These are phyloP conservation scores for Clostera curtula DNA, from an alignment of 2,888 invertebrate genomes.

Conservation along the genomic window DNA sequence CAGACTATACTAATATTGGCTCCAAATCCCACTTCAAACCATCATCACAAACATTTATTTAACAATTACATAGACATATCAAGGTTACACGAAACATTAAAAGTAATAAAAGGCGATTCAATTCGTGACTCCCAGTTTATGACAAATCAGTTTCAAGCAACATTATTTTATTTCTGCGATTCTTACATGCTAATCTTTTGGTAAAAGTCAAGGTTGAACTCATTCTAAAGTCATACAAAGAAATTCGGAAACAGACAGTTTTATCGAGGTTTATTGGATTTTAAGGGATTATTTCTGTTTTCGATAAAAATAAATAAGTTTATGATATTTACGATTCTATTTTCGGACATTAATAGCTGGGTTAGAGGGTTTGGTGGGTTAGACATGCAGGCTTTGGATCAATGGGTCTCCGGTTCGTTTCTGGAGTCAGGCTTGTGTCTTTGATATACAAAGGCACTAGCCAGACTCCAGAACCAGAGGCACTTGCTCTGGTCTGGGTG, in stretches of 20 bases:
- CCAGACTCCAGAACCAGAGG: no score
- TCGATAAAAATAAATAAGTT: conserved; percentile 4
- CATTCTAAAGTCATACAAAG: conserved; percentile 18
- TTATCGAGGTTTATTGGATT: conserved; percentile 24
- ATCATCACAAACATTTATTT: conserved; percentile 12
- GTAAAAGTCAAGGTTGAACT: conserved; percentile 43
- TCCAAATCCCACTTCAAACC: no score
- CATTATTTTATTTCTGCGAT: conserved; percentile 37
- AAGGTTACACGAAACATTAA: conserved; percentile 42
- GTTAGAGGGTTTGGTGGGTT: no score
- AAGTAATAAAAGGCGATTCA: conserved; percentile 30
- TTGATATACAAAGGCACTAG: no score
- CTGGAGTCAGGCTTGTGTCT: no score
- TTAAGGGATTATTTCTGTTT: no score
- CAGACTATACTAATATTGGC: no score
- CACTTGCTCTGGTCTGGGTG: no score
- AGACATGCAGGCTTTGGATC: no score
- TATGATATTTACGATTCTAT: no score
- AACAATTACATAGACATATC: conserved; percentile 27
- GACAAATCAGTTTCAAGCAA: conserved; percentile 35
- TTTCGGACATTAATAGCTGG: no score
- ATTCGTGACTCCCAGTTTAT: conserved; percentile 50
- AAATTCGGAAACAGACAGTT: conserved; percentile 27
- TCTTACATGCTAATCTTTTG: conserved; percentile 45
- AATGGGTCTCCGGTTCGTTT: no score